These are phyloP conservation scores for Diploptera punctata DNA, from an alignment of 2,888 invertebrate genomes.

Conservation along the genomic window DNA sequence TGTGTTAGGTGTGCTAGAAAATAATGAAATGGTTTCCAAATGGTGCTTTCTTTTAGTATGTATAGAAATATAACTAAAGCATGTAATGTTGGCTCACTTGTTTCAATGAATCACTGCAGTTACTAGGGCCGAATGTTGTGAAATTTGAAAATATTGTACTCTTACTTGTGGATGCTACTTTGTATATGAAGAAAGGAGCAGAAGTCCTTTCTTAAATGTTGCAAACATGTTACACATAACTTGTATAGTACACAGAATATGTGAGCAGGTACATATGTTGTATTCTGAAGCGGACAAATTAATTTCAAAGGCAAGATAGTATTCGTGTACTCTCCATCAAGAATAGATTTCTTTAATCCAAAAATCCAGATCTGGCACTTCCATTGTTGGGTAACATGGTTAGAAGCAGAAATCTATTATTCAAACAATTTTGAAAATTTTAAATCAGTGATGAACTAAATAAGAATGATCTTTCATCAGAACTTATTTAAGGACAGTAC, in stretches of 20 bases:
- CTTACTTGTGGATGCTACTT: background rate
- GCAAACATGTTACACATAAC: background rate
- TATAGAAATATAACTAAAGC: background rate
- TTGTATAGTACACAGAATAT: background rate
- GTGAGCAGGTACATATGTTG: background rate
- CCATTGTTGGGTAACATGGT: no score
- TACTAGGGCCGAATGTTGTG: background rate
- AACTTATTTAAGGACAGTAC: no score
- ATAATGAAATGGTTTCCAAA: no score
- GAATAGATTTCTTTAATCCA: no score
- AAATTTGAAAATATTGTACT: background rate
- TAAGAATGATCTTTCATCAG: no score
- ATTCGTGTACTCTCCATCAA: no score
- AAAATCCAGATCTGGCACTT: no score
- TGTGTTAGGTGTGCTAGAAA: background rate
- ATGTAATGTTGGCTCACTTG: background rate
- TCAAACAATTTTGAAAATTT: no score
- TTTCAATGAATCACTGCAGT: background rate
- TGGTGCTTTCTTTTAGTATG: background rate
- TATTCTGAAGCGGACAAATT: background rate
- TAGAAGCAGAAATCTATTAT: no score
- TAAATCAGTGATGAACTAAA: no score
- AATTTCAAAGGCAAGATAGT: background rate
- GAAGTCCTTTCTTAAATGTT: background rate
- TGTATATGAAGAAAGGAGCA: background rate